Evolutionary conservation across 2,797 vertebrate genomes (phyloP), one percentile per base, ranked within the genome.

Genomic region (Protosalanx chinensis): DNA sequence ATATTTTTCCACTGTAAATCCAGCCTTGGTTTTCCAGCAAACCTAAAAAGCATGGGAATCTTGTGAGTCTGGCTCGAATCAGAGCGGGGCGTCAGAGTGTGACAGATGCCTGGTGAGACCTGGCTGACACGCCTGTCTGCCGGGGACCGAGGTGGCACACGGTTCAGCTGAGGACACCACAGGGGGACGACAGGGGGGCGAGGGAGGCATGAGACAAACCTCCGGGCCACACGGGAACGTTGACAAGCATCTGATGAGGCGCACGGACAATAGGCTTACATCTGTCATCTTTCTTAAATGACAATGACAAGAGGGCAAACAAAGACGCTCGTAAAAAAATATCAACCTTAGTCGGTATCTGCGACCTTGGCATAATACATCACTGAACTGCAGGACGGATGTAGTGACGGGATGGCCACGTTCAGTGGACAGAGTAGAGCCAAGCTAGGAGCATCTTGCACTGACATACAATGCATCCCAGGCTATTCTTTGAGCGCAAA

Each of bases 1-100:
- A 78, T 72, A 86, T 88, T 91, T 93, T 93, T 92, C 93, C 91
- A 89, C 89, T 85, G 86, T 91, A 91, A 92, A 91, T 90, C 82
- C 83, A 74, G 76, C 82, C 84, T 81, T 73, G 75, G 51, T 53
- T 16, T 70, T 64, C 77, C 72, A 69, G 32, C 15, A 33, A 57
- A 64, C 72, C 13, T 56, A 65, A 76, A 67, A 76, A 77, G 53
- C 65, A 75, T 77, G 32, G 60, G 57, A n/a, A n/a, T 35, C 53
- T 68, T 75, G 37, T 70, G 70, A 79, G 70, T 78, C 81, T 84
- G 87, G 79, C 80, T 83, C 63, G 75, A 74, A 81, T 80, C 74
- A 74, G 71, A 72, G 71, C 15, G 76, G 68, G 77, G 74, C 20
- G 63, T 78, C 27, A 79, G 68, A 74, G 62, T 76, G 84, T 76